Evolutionary conservation across 2,797 vertebrate species (phyloP).

Genomic region (Onychomys leucogaster): DNA sequence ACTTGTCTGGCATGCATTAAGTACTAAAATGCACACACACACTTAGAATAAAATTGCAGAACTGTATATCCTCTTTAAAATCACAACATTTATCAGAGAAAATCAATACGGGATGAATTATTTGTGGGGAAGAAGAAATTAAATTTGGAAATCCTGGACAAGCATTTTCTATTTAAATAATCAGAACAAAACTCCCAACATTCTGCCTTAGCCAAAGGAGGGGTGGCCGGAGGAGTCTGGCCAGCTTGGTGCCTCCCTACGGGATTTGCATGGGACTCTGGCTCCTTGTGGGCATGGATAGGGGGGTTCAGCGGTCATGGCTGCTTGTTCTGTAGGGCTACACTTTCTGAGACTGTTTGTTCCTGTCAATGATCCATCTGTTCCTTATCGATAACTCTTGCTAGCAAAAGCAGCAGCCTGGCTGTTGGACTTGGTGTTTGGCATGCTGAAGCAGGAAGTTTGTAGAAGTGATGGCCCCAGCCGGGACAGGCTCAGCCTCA

Average conservation of each 20-base stretch:
- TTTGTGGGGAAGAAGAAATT: not conserved
- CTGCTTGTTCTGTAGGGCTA: not conserved
- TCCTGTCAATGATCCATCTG: not conserved
- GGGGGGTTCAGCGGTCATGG: not conserved
- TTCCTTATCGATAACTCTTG: not conserved
- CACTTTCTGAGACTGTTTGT: not conserved
- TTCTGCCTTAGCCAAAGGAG: not conserved
- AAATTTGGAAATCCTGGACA: not conserved
- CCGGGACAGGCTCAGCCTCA: not conserved
- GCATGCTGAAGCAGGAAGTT: not conserved
- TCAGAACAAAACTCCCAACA: not conserved
- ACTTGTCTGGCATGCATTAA: not conserved
- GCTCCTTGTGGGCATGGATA: not conserved
- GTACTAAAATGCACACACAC: not conserved
- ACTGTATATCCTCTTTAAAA: not conserved
- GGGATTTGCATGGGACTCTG: not conserved
- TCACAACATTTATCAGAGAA: not conserved
- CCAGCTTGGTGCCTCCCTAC: not conserved
- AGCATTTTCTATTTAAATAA: not conserved
- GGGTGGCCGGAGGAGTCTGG: not conserved
- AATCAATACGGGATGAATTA: constrained; percentile 84
- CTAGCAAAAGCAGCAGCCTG: not conserved
- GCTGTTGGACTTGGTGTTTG: not conserved
- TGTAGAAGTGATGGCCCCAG: not conserved
- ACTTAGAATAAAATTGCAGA: not conserved